Conservation (phyloP, 2,888 invertebrate genomes). For the Morinoia aosen region DNA sequence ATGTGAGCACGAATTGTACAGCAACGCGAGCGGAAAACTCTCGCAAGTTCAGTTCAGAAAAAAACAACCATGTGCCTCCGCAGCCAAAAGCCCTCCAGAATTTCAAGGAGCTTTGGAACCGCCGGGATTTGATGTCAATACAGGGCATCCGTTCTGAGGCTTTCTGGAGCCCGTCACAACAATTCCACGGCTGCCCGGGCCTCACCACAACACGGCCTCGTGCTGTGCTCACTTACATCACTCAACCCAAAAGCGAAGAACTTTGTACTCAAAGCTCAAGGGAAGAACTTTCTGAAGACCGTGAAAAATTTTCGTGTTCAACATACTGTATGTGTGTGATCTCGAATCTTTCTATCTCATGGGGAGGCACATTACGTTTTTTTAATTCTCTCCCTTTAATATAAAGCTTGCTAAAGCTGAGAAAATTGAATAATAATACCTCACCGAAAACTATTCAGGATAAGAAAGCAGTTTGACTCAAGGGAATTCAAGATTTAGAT, state of each 20-base stretch:
- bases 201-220: neutral
- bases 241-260: too few relatives aligned
- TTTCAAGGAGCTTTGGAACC: neutral
- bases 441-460: too few relatives aligned
- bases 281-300: too few relatives aligned
- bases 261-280: too few relatives aligned
- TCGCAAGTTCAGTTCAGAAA: neutral
- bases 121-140: neutral
- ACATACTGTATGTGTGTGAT: too few relatives aligned
- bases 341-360: too few relatives aligned
- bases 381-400: neutral
- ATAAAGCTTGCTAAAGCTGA: neutral
- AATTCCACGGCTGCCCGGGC: neutral
- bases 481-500: too few relatives aligned
- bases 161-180: neutral
- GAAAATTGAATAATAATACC: neutral
- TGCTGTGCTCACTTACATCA: neutral
- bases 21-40: neutral
- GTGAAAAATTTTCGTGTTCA: too few relatives aligned
- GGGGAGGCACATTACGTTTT: too few relatives aligned
- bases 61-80: neutral
- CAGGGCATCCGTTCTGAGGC: constrained; percentile 3
- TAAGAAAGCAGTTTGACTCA: too few relatives aligned
- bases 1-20: neutral
- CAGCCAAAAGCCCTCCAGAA: constrained; percentile 12